Conservation (phyloP, 2,888 invertebrate genomes). For the Theretra japonica region DNA sequence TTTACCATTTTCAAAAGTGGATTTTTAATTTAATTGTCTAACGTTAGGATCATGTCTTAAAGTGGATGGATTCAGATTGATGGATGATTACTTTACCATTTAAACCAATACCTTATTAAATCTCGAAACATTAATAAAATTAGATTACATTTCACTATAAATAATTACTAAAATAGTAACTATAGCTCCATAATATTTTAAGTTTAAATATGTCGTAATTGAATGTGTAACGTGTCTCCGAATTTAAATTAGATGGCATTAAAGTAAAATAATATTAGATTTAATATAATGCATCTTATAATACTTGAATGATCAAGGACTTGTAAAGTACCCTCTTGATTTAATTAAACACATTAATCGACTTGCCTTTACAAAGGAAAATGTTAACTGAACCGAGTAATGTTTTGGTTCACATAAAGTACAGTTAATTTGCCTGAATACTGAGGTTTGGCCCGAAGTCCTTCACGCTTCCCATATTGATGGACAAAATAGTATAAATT, state of each 20-base stretch:
- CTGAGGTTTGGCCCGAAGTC: not conserved
- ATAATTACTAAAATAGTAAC: no score
- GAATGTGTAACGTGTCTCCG: constrained; percentile 12
- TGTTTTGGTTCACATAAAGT: not conserved
- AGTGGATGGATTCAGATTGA: no score
- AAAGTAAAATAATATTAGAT: not conserved
- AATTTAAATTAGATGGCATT: not conserved
- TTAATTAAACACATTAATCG: not conserved
- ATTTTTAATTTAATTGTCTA: no score
- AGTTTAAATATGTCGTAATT: not conserved
- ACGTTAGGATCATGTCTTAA: no score
- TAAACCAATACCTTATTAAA: no score
- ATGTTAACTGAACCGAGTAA: not conserved
- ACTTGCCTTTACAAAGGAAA: not conserved
- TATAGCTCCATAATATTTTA: no score
- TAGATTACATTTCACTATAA: no score
- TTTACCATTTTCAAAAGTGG: no score
- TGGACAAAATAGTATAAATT: not conserved
- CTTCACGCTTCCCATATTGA: not conserved
- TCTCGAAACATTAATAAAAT: no score
- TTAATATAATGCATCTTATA: not conserved
- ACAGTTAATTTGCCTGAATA: not conserved
- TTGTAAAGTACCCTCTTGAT: not conserved
- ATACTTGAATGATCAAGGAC: not conserved
- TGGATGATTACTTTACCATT: no score